Conservation (phyloP, 2,113 vertebrate species). For the Datnioides undecimradiatus region DNA sequence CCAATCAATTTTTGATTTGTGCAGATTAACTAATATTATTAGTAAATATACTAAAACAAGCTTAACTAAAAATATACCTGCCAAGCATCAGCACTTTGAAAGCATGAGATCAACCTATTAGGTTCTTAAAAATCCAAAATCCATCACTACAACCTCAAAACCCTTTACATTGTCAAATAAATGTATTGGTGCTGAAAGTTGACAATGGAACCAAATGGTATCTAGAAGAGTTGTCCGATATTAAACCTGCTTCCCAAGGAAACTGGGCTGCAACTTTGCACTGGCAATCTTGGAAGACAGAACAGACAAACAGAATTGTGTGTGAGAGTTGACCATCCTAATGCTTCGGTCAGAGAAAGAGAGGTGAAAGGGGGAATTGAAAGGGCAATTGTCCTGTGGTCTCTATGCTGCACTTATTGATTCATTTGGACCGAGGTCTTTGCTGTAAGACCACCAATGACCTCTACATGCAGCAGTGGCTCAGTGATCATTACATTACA, state of each 20-base stretch:
- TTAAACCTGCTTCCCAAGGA: neutral
- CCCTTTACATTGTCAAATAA: neutral
- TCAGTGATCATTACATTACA: conserved; percentile 49
- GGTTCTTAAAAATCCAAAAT: neutral
- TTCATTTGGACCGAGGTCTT: conserved; percentile 45
- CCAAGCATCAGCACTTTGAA: too few species aligned
- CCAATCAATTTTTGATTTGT: too few species aligned
- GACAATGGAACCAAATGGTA: neutral
- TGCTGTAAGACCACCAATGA: conserved; percentile 44
- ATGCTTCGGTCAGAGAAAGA: neutral
- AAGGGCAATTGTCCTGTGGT: conserved; percentile 25
- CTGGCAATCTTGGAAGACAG: neutral
- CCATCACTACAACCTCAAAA: neutral
- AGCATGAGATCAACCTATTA: neutral
- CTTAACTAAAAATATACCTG: too few species aligned
- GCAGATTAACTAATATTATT: too few species aligned
- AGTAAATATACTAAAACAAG: too few species aligned
- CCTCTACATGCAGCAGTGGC: conserved; percentile 35
- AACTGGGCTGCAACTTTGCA: neutral
- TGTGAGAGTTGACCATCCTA: neutral
- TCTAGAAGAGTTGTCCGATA: neutral
- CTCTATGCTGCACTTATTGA: conserved; percentile 42
- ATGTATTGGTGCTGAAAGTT: neutral
- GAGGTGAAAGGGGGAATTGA: conserved; percentile 12
- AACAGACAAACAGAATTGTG: neutral